These are phyloP conservation scores for Fringilla coelebs DNA, from an alignment of 2,797 vertebrate genomes.

Conservation along the genomic window DNA sequence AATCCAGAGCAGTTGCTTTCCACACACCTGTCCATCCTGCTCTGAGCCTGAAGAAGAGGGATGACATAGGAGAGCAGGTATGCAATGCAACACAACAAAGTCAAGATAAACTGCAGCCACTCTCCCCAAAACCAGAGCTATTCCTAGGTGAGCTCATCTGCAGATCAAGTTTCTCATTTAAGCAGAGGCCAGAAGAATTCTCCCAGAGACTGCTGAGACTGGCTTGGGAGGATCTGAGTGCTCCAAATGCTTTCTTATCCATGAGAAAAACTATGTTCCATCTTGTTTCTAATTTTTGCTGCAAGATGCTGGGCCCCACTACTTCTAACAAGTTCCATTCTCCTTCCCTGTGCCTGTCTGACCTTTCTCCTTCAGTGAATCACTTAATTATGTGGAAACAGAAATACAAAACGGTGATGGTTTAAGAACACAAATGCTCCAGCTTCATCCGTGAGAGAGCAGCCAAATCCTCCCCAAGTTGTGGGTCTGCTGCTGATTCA, in stretches of 20 bases:
- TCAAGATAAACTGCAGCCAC: not conserved
- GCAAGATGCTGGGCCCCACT: not conserved
- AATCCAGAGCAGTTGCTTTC: not conserved
- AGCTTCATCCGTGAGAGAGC: not conserved
- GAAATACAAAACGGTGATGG: not conserved
- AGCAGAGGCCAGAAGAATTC: not conserved
- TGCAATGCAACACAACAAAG: not conserved
- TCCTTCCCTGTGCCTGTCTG: not conserved
- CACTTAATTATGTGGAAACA: conserved; percentile 34
- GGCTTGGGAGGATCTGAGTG: not conserved
- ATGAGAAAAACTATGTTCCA: not conserved
- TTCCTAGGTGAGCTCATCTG: not conserved
- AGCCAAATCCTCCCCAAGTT: not conserved
- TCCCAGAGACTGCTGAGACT: not conserved
- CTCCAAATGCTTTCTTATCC: not conserved
- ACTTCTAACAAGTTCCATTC: not conserved
- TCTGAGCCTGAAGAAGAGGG: not conserved
- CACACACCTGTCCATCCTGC: not conserved
- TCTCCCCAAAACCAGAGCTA: not conserved
- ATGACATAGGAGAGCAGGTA: not conserved
- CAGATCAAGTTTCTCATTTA: not conserved
- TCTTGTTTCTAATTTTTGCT: not conserved
- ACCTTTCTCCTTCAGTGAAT: conserved; percentile 32
- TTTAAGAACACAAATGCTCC: not conserved
- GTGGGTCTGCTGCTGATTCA: not conserved